Evolutionary conservation across 2,113 vertebrate genomes (phyloP).

Genomic region (Buteo buteo): DNA sequence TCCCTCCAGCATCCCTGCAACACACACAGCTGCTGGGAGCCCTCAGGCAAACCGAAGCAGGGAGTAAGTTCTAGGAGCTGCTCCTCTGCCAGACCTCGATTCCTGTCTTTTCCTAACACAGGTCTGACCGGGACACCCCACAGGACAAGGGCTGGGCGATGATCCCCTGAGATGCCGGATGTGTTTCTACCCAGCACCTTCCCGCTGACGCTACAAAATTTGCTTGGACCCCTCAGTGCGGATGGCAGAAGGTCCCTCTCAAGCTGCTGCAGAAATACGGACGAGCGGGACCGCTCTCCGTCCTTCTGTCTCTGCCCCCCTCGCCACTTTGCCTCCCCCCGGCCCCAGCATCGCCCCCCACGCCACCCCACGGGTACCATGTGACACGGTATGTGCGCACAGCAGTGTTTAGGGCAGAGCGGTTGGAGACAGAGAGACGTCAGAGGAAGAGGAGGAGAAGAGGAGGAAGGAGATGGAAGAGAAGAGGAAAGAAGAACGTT

Average conservation of each 20-base stretch:
- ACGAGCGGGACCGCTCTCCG: not conserved
- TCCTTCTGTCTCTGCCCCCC: not conserved
- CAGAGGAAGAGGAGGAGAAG: constrained; percentile 23
- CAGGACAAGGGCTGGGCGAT: rapidly evolving
- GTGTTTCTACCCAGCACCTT: not conserved
- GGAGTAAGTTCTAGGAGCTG: not conserved
- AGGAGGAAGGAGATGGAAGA: constrained; percentile 38
- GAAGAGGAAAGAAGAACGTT: constrained; percentile 67
- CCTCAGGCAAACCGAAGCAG: not conserved
- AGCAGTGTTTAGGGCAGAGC: constrained; percentile 65
- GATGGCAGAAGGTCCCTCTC: not conserved
- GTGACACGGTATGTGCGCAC: constrained; percentile 66
- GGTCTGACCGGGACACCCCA: not conserved
- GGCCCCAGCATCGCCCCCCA: not conserved
- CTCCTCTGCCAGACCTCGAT: not conserved
- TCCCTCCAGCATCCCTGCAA: not conserved
- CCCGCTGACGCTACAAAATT: not conserved
- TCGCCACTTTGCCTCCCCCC: not conserved
- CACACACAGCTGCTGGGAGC: not conserved
- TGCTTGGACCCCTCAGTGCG: not conserved
- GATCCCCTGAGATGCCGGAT: not conserved
- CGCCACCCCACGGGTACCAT: constrained; percentile 57
- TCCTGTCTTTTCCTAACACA: not conserved
- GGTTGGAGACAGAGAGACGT: constrained; percentile 42
- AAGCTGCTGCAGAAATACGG: not conserved